A percentile compares a stretch with the other conserved stretches of the same genome.
Evolutionary conservation across 2,888 invertebrate species (phyloP).

Genomic region (Drosophila tanythrix): DNA sequence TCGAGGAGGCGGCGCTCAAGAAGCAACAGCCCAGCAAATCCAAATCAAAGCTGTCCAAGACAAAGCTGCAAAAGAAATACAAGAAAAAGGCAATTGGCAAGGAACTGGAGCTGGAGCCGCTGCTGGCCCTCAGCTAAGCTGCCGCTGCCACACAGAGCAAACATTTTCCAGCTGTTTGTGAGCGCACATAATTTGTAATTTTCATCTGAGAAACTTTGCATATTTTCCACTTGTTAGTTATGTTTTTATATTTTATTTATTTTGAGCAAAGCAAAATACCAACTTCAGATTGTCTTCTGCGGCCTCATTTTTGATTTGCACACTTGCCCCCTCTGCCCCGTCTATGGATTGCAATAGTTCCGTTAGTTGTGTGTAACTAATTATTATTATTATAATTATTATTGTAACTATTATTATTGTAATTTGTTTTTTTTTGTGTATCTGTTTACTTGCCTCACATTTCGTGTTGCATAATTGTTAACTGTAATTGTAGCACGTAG

Average conservation of each 20-base stretch:
- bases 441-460: constrained; percentile 57
- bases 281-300: constrained; percentile 6
- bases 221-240: constrained; percentile 20
- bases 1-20: constrained; percentile 76
- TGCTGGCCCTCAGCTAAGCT: constrained; percentile 84
- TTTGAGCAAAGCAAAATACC: constrained; percentile 23
- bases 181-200: constrained; percentile 19
- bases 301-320: constrained; percentile 22
- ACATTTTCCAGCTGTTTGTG: not conserved
- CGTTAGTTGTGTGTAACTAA: constrained; percentile 53
- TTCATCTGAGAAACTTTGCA: constrained; percentile 18
- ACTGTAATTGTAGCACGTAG: constrained; percentile 61
- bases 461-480: constrained; percentile 51
- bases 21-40: constrained; percentile 86
- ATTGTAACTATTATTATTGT: constrained; percentile 41
- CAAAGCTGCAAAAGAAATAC: constrained; percentile 86
- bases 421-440: constrained; percentile 38
- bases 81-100: constrained; percentile 84
- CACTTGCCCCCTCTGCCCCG: constrained; percentile 12
- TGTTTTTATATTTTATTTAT: constrained; percentile 42
- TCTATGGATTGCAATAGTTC: constrained; percentile 46
- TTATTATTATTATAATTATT: constrained; percentile 36
- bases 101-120: constrained; percentile 83
- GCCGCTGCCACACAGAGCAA: constrained; percentile 21
- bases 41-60: constrained; percentile 88